Conservation (phyloP, 2,888 invertebrate species). For the Orchestes rusci region DNA sequence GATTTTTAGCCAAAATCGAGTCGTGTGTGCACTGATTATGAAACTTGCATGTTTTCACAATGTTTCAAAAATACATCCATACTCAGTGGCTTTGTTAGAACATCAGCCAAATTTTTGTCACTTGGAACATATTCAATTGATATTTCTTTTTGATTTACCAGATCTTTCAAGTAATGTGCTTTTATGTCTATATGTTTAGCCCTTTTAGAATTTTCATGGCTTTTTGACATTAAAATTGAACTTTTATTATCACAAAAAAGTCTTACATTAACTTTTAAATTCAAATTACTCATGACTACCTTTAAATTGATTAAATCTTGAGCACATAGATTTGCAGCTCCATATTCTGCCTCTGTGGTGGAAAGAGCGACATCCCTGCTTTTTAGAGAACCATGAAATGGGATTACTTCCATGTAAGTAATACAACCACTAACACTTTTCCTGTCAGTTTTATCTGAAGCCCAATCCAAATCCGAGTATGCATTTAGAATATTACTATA, state of each 20-base stretch:
- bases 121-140: conserved; percentile 2
- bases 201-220: conserved; percentile 20
- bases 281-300: not conserved
- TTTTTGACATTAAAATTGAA: conserved; percentile 16
- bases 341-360: conserved; percentile 14
- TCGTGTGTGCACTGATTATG: not conserved
- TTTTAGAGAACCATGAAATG: conserved; percentile 9
- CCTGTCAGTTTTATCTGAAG: conserved; percentile 10
- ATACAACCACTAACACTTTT: conserved; percentile 23
- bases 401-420: conserved; percentile 15
- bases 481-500: conserved; percentile 4
- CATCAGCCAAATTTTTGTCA: not conserved
- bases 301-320: conserved; percentile 3
- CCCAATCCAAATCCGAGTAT: conserved; percentile 24
- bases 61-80: not conserved
- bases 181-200: conserved; percentile 20
- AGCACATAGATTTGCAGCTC: conserved; percentile 1
- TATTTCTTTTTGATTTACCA: conserved; percentile 3
- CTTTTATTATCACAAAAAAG: conserved; percentile 14
- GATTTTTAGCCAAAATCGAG: too few relatives aligned
- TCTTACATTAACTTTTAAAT: not conserved
- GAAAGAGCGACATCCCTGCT: conserved; percentile 17
- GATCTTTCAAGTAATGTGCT: not conserved
- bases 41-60: conserved; percentile 1
- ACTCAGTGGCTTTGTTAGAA: not conserved